These are phyloP conservation scores for Dasypolia templi DNA, from an alignment of 2,888 invertebrate species.

Conservation along the genomic window DNA sequence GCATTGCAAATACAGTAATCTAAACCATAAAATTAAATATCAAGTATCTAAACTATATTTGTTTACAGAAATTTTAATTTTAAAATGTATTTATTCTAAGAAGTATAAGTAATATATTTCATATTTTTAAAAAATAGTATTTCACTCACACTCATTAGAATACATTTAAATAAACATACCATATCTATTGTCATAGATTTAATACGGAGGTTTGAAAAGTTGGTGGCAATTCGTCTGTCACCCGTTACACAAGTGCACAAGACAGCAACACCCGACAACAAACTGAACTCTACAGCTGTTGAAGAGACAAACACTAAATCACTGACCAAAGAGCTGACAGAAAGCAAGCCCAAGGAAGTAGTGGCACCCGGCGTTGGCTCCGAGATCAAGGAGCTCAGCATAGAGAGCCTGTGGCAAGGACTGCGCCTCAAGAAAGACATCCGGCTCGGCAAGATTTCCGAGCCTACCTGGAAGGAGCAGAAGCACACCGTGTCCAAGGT, in stretches of 20 bases:
- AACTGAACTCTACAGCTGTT: constrained; percentile 68
- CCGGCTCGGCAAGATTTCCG: constrained; percentile 84
- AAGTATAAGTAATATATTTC: too few relatives aligned
- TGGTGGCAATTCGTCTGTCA: constrained; percentile 72
- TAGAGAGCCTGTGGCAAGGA: constrained; percentile 83
- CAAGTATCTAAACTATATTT: background rate
- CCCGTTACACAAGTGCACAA: constrained; percentile 65
- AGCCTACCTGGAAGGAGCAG: constrained; percentile 83
- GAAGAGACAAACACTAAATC: constrained; percentile 63
- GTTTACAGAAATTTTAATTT: too few relatives aligned
- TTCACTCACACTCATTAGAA: background rate
- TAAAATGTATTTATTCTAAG: too few relatives aligned
- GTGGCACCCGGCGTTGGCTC: constrained; percentile 73
- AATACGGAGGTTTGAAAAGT: constrained; percentile 81
- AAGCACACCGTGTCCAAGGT: constrained; percentile 86
- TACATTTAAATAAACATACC: background rate
- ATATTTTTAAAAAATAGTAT: too few relatives aligned
- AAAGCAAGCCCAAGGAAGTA: constrained; percentile 44
- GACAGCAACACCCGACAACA: constrained; percentile 38
- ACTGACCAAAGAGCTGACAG: constrained; percentile 24
- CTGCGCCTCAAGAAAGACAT: constrained; percentile 83
- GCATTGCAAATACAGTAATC: background rate
- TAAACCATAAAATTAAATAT: background rate
- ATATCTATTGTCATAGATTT: constrained; percentile 73
- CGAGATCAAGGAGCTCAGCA: constrained; percentile 80